A percentile compares a stretch with the other conserved stretches of the same genome.
These are phyloP conservation scores for Zapus hudsonius DNA, from an alignment of 2,113 vertebrate genomes.

Conservation along the genomic window DNA sequence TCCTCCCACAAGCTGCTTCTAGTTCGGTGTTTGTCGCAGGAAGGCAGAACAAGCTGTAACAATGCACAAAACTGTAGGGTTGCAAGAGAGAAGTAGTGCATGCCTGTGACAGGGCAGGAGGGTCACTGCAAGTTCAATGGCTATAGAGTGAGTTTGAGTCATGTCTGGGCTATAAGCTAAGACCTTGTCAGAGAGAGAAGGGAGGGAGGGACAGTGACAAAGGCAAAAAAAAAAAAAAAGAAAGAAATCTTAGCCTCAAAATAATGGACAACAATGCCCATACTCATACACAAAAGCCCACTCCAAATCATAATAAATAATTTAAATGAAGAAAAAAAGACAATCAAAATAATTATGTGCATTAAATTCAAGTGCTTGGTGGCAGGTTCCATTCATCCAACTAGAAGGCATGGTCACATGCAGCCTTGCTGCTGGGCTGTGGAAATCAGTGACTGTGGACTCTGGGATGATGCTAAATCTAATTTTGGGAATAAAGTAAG, in stretches of 20 bases:
- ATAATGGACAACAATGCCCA: background rate
- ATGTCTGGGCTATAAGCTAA: background rate
- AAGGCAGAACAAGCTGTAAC: too few species aligned
- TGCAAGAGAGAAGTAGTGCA: background rate
- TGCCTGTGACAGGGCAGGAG: background rate
- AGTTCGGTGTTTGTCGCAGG: too few species aligned
- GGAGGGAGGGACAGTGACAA: background rate
- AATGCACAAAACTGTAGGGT: background rate
- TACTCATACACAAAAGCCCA: background rate
- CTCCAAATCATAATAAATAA: background rate
- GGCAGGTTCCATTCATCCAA: background rate
- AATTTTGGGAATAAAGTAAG: background rate
- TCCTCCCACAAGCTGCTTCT: too few species aligned
- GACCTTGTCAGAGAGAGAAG: background rate
- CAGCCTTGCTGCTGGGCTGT: background rate
- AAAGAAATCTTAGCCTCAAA: conserved; percentile 12
- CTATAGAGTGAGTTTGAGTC: background rate
- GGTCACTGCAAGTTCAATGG: background rate
- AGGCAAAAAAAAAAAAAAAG: background rate
- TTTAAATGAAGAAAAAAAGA: conserved; percentile 16
- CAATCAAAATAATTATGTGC: background rate
- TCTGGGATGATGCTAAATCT: background rate
- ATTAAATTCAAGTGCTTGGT: background rate
- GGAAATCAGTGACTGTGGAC: background rate
- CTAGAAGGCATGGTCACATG: background rate